Conservation (phyloP, 2,797 vertebrate genomes). For the Myotis myotis region DNA sequence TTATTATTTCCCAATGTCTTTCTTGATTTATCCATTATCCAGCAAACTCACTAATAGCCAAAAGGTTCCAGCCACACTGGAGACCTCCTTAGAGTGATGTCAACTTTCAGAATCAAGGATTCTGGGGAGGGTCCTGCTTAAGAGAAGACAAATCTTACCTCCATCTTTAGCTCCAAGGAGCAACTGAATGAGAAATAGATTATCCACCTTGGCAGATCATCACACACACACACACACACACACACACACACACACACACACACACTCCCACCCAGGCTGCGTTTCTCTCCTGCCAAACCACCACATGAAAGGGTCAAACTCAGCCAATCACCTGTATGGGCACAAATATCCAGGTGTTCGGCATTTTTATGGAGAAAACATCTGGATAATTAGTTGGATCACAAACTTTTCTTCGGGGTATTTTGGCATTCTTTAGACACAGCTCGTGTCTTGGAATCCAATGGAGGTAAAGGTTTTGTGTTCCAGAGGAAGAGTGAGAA, state of each 20-base stretch:
- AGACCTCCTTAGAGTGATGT: slow-evolving; percentile 61
- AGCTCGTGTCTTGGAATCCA: slow-evolving; percentile 50
- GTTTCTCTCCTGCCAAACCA: background rate
- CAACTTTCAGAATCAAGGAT: slow-evolving; percentile 59
- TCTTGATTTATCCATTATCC: slow-evolving; percentile 69
- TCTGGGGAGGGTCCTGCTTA: slow-evolving; percentile 45
- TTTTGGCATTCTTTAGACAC: slow-evolving; percentile 42
- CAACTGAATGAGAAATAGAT: slow-evolving; percentile 65
- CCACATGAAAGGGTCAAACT: slow-evolving; percentile 55
- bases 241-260: slow-evolving; percentile 19
- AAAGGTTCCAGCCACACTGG: slow-evolving; percentile 56
- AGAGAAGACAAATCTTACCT: slow-evolving; percentile 68
- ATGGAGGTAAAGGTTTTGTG: slow-evolving; percentile 12
- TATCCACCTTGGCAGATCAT: slow-evolving; percentile 72
- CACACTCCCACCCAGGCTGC: background rate
- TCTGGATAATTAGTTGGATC: slow-evolving; percentile 57
- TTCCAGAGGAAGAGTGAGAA: slow-evolving; percentile 33
- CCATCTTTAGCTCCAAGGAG: slow-evolving; percentile 66
- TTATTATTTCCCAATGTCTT: slow-evolving; percentile 69
- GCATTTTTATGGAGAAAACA: slow-evolving; percentile 47
- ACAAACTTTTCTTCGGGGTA: slow-evolving; percentile 48
- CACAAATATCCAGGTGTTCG: slow-evolving; percentile 55
- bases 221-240: slow-evolving; percentile 11
- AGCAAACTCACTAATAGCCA: slow-evolving; percentile 69
- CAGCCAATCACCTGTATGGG: slow-evolving; percentile 50